These are phyloP conservation scores for Sminthurinus aureus DNA, from an alignment of 2,888 invertebrate species.

Conservation along the genomic window DNA sequence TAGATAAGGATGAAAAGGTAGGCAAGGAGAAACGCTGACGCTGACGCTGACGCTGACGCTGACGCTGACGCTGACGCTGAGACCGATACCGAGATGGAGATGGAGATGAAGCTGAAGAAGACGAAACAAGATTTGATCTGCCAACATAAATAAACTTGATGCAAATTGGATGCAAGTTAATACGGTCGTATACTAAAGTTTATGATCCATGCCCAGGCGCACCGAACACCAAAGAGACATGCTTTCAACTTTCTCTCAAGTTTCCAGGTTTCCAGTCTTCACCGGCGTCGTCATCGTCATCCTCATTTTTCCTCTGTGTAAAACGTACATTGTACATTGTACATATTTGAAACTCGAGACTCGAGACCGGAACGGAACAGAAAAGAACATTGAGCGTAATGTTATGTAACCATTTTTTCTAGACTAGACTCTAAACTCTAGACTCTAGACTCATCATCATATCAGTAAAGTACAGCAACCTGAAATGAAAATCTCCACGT, in stretches of 20 bases:
- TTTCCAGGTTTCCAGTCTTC: no score
- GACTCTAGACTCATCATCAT: slow-evolving; percentile 3
- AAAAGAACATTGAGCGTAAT: not conserved
- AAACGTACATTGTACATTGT: no score
- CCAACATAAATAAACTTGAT: slow-evolving; percentile 34
- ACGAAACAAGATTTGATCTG: slow-evolving; percentile 1
- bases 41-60: not conserved
- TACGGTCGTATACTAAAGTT: slow-evolving; percentile 29
- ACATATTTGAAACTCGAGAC: not conserved
- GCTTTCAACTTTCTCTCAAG: slow-evolving; percentile 4
- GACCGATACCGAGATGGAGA: not conserved
- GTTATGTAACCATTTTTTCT: not conserved
- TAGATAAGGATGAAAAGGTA: not conserved
- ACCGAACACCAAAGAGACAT: not conserved
- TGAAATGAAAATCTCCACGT: not conserved
- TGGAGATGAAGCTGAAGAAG: not conserved
- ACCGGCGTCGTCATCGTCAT: not conserved
- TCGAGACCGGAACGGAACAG: not conserved
- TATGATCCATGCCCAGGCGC: slow-evolving; percentile 24
- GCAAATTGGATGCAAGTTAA: slow-evolving; percentile 38
- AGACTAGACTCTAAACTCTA: no score
- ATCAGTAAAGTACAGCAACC: not conserved
- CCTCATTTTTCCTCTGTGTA: no score
- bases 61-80: not conserved
- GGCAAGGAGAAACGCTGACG: not conserved